phyloP scores from a whole-genome alignment of 2,113 vertebrate genomes.

The Silurus glanis region DNA sequence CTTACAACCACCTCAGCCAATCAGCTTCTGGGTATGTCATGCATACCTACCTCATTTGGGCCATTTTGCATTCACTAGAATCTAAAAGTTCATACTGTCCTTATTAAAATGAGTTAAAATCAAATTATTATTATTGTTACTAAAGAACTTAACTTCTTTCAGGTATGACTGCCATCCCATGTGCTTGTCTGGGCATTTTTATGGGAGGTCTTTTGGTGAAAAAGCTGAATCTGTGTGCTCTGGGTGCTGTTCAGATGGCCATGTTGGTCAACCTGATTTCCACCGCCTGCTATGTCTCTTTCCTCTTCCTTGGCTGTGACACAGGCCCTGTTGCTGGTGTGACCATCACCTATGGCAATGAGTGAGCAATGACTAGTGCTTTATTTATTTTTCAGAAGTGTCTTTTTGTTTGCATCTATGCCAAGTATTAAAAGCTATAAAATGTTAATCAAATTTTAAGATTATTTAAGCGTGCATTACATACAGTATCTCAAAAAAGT shows the following conservation, averaged over 20 bases:
- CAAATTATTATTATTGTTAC: not conserved
- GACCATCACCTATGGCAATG: slow-evolving; percentile 86
- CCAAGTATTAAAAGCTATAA: too few relatives aligned
- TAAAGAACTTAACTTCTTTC: slow-evolving; percentile 4
- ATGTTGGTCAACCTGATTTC: slow-evolving; percentile 97
- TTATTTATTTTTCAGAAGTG: not conserved
- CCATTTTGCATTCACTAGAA: not conserved
- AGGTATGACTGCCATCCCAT: slow-evolving; percentile 98
- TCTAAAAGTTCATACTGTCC: not conserved
- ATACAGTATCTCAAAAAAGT: too few relatives aligned
- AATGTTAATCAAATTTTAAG: not conserved
- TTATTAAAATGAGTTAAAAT: not conserved
- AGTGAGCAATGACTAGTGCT: slow-evolving; percentile 72
- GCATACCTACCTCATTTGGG: not conserved
- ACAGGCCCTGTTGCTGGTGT: slow-evolving; percentile 94
- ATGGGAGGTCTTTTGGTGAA: slow-evolving; percentile 94
- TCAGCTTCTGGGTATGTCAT: slow-evolving; percentile 87
- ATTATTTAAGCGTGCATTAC: not conserved
- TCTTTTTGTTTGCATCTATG: slow-evolving; percentile 38
- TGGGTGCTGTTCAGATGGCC: slow-evolving; percentile 95
- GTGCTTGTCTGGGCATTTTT: slow-evolving; percentile 96
- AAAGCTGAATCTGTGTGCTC: slow-evolving; percentile 91
- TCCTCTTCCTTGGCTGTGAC: slow-evolving; percentile 96
- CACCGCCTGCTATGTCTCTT: slow-evolving; percentile 93
- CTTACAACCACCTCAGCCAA: slow-evolving; percentile 96